Evolutionary conservation across 2,888 invertebrate species (phyloP), one percentile per base, ranked within the genome.

Genomic region (Lithophane leautieri): DNA sequence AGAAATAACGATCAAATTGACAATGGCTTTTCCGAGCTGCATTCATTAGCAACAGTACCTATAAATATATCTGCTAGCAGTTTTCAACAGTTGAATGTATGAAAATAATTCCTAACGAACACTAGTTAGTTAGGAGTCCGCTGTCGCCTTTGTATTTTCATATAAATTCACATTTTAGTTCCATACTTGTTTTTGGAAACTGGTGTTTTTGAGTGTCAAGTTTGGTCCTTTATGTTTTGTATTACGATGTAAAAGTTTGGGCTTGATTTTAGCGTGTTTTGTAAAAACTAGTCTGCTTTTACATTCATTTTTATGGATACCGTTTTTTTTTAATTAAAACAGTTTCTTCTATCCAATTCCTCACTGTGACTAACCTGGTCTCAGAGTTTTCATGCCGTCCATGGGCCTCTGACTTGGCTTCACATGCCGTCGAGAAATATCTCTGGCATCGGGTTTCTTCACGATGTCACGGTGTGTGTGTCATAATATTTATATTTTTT

Each of bases 181-280:
- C 25, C 12, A 65, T 68, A 63, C 63, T 79, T 40, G 73, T 73
- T 79, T 76, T 79, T 58, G 22, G 44, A 63, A 78, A 81, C 67
- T 71, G 65, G 70, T 81, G 60, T 65, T 65, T 82, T 81, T 68
- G 52, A 70, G 50, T 34, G 28, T 63, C 76, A 12, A 28, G n/a
- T 73, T 70, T 65, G 56, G 28, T 60, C 56, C 34, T 84, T 70
- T 40, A 19, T 73, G 16, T 25, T 73, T 11, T 58, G 22, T 79
- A 34, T 67, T 42, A n/a, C 40, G 44, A 62, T 54, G 44, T 71
- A 34, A 58, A 54, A 61, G 28, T 61, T 62, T 66, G n/a, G 14
- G 16, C 54, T 62, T 42, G 9, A 58, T 56, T 70, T 60, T 58
- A 54, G 11, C 28, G 19, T 60, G 42, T 66, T 82, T 69, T 66